Base-by-base conservation (phyloP, 2,888 invertebrate species). In the Drosophila longiperda region DNA sequence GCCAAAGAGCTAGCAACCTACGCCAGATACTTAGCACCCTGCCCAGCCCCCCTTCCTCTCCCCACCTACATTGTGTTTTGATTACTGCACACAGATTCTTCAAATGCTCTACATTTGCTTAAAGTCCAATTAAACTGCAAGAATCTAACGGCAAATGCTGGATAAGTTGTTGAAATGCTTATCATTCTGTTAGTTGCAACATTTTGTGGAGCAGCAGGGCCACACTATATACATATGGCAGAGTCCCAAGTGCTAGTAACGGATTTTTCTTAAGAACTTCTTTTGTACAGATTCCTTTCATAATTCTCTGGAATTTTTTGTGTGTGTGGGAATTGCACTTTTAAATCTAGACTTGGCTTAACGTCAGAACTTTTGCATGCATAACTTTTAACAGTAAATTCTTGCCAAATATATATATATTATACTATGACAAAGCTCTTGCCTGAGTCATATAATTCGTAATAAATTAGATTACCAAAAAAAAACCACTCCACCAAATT, bases 51-150 rank as follows among this genome's bases (percentile, higher is more conserved):
- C 7, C 50, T 20, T 26, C 26, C 53, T n/a, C 8, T 40, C 23
- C 32, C 2, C 20, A 1, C 20, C 38, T 33, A 38, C 57, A 71
- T 71, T 76, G 55, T 73, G 55, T 67, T 81, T 67, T 81, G 81
- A 69, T 78, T 78, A 58, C 67, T 78, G 59, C 71, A 63, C 49
- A 54, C 40, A 62, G 74, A 57, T 70, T 50, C 65, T 65, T 45
- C 61, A 75, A 79, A 83, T 87, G 85, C 81, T 87, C 85, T 63
- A 87, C 79, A 86, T 86, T 81, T 83, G 81, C 70, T 73, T 72
- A 69, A 77, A 74, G 70, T 67, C 81, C 81, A 83, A 86, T 84
- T 82, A 78, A 84, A 80, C 66, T 84, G 75, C 75, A 61, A 71
- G 71, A 74, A 59, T 66, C 69, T 80, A 83, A 83, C 87, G 71